Evolutionary conservation across 2,797 vertebrate genomes (phyloP), one percentile per base, ranked within the genome.

Genomic region (Simalia tracyae): DNA sequence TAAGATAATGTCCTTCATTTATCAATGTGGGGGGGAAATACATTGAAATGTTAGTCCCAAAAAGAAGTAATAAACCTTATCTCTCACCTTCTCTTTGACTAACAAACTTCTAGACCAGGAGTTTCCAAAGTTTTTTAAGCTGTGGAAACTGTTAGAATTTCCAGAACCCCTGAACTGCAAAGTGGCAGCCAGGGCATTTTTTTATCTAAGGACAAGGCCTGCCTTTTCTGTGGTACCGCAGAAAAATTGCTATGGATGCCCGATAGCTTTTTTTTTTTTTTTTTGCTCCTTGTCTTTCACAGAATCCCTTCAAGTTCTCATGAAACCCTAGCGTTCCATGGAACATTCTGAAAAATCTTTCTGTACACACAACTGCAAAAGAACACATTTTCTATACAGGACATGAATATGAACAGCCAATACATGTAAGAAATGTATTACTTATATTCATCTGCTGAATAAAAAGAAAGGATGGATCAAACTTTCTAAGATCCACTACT

Each of bases 401-500:
- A 36, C 54, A 86, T 22, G 3, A 56, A 28, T 31, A 17, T 7
- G 3, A 87, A 61, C 7, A 42, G 4, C 22, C 36, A 24, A 60
- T 22, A 36, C 93, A 92, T 93, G 46, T 54, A 96, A 95, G 94
- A 95, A 94, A 95, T 57, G 61, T 88, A 87, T 93, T 85, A 36
- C 93, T 92, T 93, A 88, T 86, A 63, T 93, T 91, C 87, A 91
- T 94, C 93, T 87, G 17, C 14, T 68, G 5, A 57, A 56, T 22
- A 28, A 87, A 92, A 89, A 93, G 96, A 95, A 54, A 57, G 56
- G 89, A 93, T 59, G 28, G 86, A 93, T 50, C 91, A 17, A 95
- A 95, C 94, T 93, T 95, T 94, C 91, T 91, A 96, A 95, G 91
- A 92, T 59, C 84, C 61, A 19, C 11, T 61, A 50, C 66, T 94